phyloP scores from a whole-genome alignment of 2,113 vertebrate genomes.

The Chamaea fasciata region DNA sequence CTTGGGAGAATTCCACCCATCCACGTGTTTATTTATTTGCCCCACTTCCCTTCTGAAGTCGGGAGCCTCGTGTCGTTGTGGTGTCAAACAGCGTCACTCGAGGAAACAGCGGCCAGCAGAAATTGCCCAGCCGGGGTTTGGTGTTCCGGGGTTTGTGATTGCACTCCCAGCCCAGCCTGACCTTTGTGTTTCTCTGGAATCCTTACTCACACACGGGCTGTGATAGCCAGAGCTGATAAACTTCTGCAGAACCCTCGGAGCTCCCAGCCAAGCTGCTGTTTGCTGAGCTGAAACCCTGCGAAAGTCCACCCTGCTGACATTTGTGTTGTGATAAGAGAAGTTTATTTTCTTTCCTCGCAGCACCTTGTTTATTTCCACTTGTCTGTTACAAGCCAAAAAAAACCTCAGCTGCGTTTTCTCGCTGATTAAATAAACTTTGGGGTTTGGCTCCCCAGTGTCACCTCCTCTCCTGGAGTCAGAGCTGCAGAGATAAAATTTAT shows the following conservation, averaged over 20 bases:
- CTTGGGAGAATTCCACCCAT: too few relatives aligned
- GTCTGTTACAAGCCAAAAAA: background rate
- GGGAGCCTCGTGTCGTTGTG: too few relatives aligned
- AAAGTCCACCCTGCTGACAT: background rate
- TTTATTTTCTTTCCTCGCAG: background rate
- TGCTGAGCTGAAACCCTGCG: background rate
- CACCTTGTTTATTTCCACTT: too few relatives aligned
- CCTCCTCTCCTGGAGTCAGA: background rate
- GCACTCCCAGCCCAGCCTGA: too few relatives aligned
- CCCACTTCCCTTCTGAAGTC: too few relatives aligned
- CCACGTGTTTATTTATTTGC: too few relatives aligned
- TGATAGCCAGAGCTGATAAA: background rate
- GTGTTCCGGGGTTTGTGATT: too few relatives aligned
- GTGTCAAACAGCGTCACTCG: too few relatives aligned
- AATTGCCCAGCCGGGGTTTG: too few relatives aligned
- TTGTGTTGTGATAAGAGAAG: fast-evolving
- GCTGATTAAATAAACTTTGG: background rate
- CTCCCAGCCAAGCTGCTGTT: background rate
- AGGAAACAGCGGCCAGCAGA: too few relatives aligned
- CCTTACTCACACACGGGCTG: background rate
- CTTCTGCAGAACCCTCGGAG: background rate
- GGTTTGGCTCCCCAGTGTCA: background rate
- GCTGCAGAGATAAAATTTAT: background rate
- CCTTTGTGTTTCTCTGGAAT: background rate
- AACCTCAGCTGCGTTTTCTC: background rate